Conservation (phyloP, 2,113 vertebrate species). For the Platichthys flesus region DNA sequence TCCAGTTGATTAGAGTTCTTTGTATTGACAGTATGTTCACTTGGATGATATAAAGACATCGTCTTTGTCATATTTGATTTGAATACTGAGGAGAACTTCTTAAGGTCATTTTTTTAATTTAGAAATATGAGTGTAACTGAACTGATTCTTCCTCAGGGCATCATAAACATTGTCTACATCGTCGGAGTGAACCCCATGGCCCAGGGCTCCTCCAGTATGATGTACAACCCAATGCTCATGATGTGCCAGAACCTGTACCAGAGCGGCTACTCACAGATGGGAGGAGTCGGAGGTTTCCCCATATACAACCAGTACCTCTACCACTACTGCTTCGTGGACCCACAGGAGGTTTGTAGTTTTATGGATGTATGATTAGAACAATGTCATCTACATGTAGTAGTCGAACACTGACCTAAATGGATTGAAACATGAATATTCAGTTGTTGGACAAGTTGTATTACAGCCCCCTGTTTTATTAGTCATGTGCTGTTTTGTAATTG, state of each 20-base stretch:
- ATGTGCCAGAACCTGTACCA: slow-evolving; percentile 87
- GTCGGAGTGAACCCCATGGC: slow-evolving; percentile 90
- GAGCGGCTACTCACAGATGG: slow-evolving; percentile 77
- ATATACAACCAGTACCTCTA: slow-evolving; percentile 90
- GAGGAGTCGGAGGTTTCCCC: slow-evolving; percentile 74
- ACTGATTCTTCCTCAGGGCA: slow-evolving; percentile 73
- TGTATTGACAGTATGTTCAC: not conserved
- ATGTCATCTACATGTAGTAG: not conserved
- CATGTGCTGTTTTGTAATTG: not conserved
- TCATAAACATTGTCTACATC: slow-evolving; percentile 89
- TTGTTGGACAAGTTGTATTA: no score
- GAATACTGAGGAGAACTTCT: no score
- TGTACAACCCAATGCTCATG: slow-evolving; percentile 86
- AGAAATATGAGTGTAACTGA: not conserved
- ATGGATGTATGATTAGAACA: not conserved
- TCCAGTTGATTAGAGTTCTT: not conserved
- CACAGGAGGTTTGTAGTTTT: slow-evolving; percentile 86
- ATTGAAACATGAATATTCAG: no score
- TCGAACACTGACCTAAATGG: not conserved
- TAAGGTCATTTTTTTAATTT: not conserved
- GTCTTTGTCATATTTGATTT: no score
- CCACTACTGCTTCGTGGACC: slow-evolving; percentile 94
- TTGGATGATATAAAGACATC: not conserved
- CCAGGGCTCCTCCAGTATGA: slow-evolving; percentile 81
- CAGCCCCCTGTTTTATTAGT: no score